A percentile compares a stretch with the other conserved stretches of the same genome.
Conservation (phyloP, 2,888 invertebrate species). For the Drosophila eohydei region DNA sequence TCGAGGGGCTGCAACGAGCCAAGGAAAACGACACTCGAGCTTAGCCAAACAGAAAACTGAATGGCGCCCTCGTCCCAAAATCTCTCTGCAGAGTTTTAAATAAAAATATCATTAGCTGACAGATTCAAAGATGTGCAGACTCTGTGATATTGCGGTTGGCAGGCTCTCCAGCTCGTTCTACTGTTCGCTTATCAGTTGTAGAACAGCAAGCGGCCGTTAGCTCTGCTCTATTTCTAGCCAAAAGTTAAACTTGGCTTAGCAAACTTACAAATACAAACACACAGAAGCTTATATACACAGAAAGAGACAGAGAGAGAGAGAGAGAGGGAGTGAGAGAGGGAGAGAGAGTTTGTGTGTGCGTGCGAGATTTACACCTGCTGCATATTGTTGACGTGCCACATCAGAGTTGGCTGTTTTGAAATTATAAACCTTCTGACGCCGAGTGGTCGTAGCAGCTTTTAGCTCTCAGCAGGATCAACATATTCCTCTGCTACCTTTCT, state of each 20-base stretch:
- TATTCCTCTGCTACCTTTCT: slow-evolving; percentile 15
- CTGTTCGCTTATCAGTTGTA: slow-evolving; percentile 57
- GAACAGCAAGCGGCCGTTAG: slow-evolving; percentile 49
- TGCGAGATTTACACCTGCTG: slow-evolving; percentile 66
- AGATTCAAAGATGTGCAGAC: slow-evolving; percentile 52
- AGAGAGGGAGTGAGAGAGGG: not conserved
- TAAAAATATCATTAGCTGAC: slow-evolving; percentile 61
- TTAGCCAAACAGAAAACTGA: slow-evolving; percentile 50
- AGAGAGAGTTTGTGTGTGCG: slow-evolving; percentile 10
- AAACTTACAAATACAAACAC: slow-evolving; percentile 36
- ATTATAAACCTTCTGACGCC: slow-evolving; percentile 70
- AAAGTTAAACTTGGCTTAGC: slow-evolving; percentile 65
- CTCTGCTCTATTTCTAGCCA: slow-evolving; percentile 39
- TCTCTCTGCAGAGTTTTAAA: slow-evolving; percentile 32
- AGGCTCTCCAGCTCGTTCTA: slow-evolving; percentile 15
- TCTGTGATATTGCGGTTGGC: slow-evolving; percentile 38
- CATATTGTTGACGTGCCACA: slow-evolving; percentile 65
- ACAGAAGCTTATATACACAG: slow-evolving; percentile 11
- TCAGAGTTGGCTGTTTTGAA: slow-evolving; percentile 67
- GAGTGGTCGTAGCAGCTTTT: slow-evolving; percentile 51
- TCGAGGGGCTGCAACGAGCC: slow-evolving; percentile 43
- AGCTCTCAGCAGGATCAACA: slow-evolving; percentile 39
- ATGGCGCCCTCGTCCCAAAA: slow-evolving; percentile 11
- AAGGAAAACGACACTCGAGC: slow-evolving; percentile 55
- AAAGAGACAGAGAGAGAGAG: not conserved